These are phyloP conservation scores for Rhyzopertha dominica DNA, from an alignment of 1,140 invertebrate genomes.

Conservation along the genomic window DNA sequence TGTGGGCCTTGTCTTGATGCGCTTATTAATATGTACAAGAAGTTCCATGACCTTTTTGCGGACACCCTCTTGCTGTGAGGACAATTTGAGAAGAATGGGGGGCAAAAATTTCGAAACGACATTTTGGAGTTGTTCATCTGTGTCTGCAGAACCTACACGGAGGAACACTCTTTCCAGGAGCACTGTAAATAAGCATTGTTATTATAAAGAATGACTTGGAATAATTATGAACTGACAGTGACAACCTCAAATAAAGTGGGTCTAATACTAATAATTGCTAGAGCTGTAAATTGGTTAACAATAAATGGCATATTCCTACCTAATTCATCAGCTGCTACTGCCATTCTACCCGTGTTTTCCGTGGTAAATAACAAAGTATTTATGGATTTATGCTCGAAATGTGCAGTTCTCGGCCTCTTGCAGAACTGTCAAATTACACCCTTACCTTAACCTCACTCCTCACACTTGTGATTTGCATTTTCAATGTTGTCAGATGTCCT, in stretches of 20 bases:
- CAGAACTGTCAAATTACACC: no score
- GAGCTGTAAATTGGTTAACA: slow-evolving; percentile 1
- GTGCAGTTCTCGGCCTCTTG: no score
- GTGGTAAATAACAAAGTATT: no score
- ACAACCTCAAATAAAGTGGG: neutral
- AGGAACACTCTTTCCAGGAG: slow-evolving; percentile 85
- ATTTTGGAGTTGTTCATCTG: slow-evolving; percentile 80
- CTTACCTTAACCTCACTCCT: no score
- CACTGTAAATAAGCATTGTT: slow-evolving; percentile 49
- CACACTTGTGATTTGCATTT: no score
- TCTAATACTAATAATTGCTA: slow-evolving; percentile 1
- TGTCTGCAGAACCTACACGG: slow-evolving; percentile 79
- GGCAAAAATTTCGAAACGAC: slow-evolving; percentile 80
- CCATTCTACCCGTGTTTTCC: no score
- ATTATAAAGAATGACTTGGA: slow-evolving; percentile 4
- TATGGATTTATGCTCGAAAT: no score
- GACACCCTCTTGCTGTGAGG: slow-evolving; percentile 79
- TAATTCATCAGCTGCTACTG: no score
- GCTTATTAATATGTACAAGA: slow-evolving; percentile 86
- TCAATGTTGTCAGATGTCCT: no score
- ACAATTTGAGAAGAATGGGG: slow-evolving; percentile 84
- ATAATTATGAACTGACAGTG: slow-evolving; percentile 10
- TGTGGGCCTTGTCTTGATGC: slow-evolving; percentile 75
- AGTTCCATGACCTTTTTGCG: slow-evolving; percentile 77
- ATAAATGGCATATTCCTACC: no score